Percentiles rank a stretch among this genome's conserved stretches.
Conservation (phyloP, 2,888 invertebrate genomes). For the Adelognathus sp. region DNA sequence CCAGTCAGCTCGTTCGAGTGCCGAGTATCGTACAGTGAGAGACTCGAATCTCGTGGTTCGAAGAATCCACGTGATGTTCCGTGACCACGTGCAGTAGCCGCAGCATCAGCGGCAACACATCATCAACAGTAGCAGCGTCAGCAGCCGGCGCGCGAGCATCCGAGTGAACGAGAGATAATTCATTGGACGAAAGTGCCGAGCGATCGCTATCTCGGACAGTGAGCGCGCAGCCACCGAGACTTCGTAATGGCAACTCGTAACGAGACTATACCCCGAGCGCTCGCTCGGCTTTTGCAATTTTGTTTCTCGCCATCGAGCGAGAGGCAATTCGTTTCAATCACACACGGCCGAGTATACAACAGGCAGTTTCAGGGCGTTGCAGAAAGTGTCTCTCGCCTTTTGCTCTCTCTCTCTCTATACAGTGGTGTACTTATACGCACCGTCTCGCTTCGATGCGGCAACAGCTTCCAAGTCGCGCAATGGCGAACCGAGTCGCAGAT, state of each 20-base stretch:
- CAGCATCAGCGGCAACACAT: conserved; percentile 12
- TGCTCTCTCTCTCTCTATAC: background rate
- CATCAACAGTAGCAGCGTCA: conserved; percentile 18
- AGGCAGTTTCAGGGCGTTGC: conserved; percentile 38
- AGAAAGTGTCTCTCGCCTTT: conserved; percentile 23
- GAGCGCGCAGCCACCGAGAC: background rate
- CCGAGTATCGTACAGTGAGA: conserved; percentile 16
- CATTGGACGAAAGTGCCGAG: conserved; percentile 58
- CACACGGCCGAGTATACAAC: conserved; percentile 53
- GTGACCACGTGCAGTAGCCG: conserved; percentile 11
- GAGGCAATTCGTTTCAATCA: conserved; percentile 64
- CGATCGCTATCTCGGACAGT: conserved; percentile 51
- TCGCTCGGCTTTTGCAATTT: conserved; percentile 60
- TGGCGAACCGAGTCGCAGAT: conserved; percentile 9
- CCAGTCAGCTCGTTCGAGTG: conserved; percentile 7
- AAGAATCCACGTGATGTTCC: conserved; percentile 20
- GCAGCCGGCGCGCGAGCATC: conserved; percentile 7
- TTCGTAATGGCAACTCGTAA: conserved; percentile 41
- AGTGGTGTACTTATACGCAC: background rate
- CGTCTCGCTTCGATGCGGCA: background rate
- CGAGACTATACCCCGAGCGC: conserved; percentile 45
- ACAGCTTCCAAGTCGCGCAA: conserved; percentile 28
- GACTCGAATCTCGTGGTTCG: conserved; percentile 32
- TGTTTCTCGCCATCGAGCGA: conserved; percentile 53
- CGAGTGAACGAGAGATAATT: conserved; percentile 59